Evolutionary conservation across 2,888 invertebrate genomes (phyloP).

Genomic region (Polyploca ridens): DNA sequence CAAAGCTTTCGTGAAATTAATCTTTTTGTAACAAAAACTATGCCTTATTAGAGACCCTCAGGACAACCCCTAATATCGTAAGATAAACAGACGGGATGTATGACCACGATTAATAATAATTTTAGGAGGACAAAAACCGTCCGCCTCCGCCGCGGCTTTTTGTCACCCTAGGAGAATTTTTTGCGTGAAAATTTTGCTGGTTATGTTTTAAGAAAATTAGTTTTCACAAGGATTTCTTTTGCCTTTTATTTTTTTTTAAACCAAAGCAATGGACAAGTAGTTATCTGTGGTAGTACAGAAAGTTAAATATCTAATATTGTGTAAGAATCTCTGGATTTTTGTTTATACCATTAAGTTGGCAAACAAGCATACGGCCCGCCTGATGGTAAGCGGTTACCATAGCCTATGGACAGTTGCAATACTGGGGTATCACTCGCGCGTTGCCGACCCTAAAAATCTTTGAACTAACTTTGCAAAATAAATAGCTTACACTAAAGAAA

Average conservation of each 20-base stretch:
- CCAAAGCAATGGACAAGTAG: neutral
- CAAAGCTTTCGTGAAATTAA: slow-evolving; percentile 61
- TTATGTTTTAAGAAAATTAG: slow-evolving; percentile 68
- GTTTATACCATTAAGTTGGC: too few relatives aligned
- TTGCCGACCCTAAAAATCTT: too few relatives aligned
- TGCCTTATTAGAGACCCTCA: slow-evolving; percentile 71
- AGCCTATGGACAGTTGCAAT: too few relatives aligned
- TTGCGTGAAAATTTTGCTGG: slow-evolving; percentile 15
- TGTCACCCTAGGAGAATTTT: slow-evolving; percentile 43
- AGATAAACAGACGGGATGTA: slow-evolving; percentile 78
- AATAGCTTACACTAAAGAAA: too few relatives aligned
- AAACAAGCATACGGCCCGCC: too few relatives aligned
- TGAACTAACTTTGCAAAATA: too few relatives aligned
- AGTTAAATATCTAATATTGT: too few relatives aligned
- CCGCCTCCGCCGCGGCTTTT: slow-evolving; percentile 45
- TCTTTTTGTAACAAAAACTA: slow-evolving; percentile 68
- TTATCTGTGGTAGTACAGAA: neutral
- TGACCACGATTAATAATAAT: slow-evolving; percentile 80
- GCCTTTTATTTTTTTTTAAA: slow-evolving; percentile 12
- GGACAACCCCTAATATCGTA: slow-evolving; percentile 60
- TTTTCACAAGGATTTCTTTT: slow-evolving; percentile 29
- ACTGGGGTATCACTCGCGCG: too few relatives aligned
- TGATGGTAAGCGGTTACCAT: too few relatives aligned
- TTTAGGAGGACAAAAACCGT: slow-evolving; percentile 70
- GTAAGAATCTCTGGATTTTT: too few relatives aligned